phyloP scores from a whole-genome alignment of 1,140 invertebrate genomes.

The Euwallacea fornicatus region DNA sequence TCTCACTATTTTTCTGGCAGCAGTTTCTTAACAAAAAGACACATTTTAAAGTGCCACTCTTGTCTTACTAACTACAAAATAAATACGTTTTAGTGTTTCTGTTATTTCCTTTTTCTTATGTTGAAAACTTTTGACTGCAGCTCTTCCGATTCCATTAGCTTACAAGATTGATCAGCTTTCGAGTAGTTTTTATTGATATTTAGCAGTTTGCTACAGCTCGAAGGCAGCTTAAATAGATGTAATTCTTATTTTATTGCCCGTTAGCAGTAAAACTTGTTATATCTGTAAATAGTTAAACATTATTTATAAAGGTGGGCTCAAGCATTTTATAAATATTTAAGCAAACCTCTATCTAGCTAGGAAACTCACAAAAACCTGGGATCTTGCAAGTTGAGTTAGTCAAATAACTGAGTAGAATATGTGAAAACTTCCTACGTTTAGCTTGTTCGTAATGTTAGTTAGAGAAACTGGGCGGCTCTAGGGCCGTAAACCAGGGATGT shows the following conservation, averaged over 20 bases:
- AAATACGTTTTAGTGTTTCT: conserved; percentile 22
- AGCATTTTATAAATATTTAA: neutral
- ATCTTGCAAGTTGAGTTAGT: no score
- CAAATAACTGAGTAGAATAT: neutral
- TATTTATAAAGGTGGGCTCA: neutral
- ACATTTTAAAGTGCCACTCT: conserved; percentile 18
- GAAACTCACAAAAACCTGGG: no score
- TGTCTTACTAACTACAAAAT: conserved; percentile 26
- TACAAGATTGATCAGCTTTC: conserved; percentile 16
- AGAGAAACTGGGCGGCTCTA: neutral
- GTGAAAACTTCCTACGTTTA: neutral
- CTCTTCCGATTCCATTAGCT: conserved; percentile 10
- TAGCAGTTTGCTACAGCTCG: conserved; percentile 6
- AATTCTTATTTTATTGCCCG: neutral
- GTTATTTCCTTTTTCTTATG: conserved; percentile 12
- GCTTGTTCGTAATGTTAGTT: neutral
- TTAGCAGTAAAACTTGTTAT: neutral
- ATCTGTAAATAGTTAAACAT: neutral
- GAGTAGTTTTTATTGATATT: conserved; percentile 12
- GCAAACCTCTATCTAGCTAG: no score
- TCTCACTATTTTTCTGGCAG: conserved; percentile 22
- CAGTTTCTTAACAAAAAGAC: conserved; percentile 11
- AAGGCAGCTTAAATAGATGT: conserved; percentile 3
- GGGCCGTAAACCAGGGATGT: conserved; percentile 19
- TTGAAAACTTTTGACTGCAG: conserved; percentile 12